These are phyloP conservation scores for Amiota communis DNA, from an alignment of 2,888 invertebrate genomes.

Conservation along the genomic window DNA sequence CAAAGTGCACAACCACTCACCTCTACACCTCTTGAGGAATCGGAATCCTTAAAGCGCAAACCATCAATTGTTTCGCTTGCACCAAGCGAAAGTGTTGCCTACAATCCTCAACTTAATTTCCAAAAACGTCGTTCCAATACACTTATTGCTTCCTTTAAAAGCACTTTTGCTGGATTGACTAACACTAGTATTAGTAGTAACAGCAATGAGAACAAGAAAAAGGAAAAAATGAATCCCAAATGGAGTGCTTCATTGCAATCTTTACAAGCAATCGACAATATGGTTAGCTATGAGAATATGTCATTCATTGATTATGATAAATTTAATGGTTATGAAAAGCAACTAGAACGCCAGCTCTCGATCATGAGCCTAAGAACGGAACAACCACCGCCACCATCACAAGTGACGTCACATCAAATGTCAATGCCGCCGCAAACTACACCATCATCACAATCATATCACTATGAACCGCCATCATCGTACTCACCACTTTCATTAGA, in stretches of 20 bases:
- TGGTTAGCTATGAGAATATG: slow-evolving; percentile 76
- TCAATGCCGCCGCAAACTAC: not conserved
- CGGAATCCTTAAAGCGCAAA: slow-evolving; percentile 45
- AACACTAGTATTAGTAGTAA: slow-evolving; percentile 28
- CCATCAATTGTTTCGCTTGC: slow-evolving; percentile 53
- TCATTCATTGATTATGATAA: slow-evolving; percentile 77
- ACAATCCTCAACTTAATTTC: slow-evolving; percentile 66
- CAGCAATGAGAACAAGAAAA: slow-evolving; percentile 59
- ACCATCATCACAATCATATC: slow-evolving; percentile 23
- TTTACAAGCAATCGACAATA: slow-evolving; percentile 75
- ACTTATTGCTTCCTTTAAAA: slow-evolving; percentile 67
- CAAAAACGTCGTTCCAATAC: slow-evolving; percentile 69
- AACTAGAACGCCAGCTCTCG: slow-evolving; percentile 68
- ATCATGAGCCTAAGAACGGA: slow-evolving; percentile 58
- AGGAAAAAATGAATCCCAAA: slow-evolving; percentile 70
- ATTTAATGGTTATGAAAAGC: slow-evolving; percentile 74
- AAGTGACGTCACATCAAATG: slow-evolving; percentile 35
- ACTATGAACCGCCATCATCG: slow-evolving; percentile 16
- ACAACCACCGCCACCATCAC: slow-evolving; percentile 23
- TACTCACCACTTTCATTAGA: not conserved
- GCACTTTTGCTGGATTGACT: slow-evolving; percentile 57
- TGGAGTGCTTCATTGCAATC: slow-evolving; percentile 76
- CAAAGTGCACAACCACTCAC: slow-evolving; percentile 54
- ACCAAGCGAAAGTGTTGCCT: slow-evolving; percentile 40
- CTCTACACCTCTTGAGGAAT: slow-evolving; percentile 59